A percentile compares a stretch with the other conserved stretches of the same genome.
These are phyloP conservation scores for Parascotia fuliginaria DNA, from an alignment of 2,888 invertebrate species.

Conservation along the genomic window DNA sequence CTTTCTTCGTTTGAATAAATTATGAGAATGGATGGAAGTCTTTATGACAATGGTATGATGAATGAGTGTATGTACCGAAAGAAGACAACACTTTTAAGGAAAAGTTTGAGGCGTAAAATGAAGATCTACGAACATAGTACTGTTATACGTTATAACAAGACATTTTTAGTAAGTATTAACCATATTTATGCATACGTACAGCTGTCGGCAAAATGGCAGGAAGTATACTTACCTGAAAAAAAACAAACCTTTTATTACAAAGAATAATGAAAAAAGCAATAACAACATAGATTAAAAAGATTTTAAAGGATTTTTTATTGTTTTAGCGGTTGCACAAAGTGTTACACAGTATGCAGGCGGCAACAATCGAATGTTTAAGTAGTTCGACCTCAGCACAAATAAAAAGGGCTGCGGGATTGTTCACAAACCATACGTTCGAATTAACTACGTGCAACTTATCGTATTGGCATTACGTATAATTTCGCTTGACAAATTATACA, in stretches of 20 bases:
- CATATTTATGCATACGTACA: slow-evolving; percentile 2
- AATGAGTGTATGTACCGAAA: slow-evolving; percentile 21
- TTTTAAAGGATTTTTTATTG: slow-evolving; percentile 55
- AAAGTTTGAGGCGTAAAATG: slow-evolving; percentile 26
- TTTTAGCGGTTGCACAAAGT: slow-evolving; percentile 64
- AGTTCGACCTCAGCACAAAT: slow-evolving; percentile 61
- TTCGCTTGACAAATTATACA: slow-evolving; percentile 37
- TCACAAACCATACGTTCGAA: slow-evolving; percentile 41
- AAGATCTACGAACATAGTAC: slow-evolving; percentile 4
- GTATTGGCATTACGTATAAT: slow-evolving; percentile 45
- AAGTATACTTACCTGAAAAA: slow-evolving; percentile 73
- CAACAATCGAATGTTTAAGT: slow-evolving; percentile 69
- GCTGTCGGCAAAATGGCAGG: slow-evolving; percentile 18
- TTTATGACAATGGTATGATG: slow-evolving; percentile 32
- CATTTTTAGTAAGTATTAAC: background rate
- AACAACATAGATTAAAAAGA: slow-evolving; percentile 13
- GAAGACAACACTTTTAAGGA: slow-evolving; percentile 29
- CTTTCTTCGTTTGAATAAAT: slow-evolving; percentile 37
- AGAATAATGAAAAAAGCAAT: slow-evolving; percentile 16
- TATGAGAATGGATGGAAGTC: slow-evolving; percentile 34
- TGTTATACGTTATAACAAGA: background rate
- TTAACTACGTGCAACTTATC: slow-evolving; percentile 37
- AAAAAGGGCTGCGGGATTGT: slow-evolving; percentile 58
- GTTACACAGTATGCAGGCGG: slow-evolving; percentile 62
- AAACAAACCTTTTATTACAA: slow-evolving; percentile 35